Base-by-base conservation (phyloP, 2,888 invertebrate species). In the Philonicus albiceps region DNA sequence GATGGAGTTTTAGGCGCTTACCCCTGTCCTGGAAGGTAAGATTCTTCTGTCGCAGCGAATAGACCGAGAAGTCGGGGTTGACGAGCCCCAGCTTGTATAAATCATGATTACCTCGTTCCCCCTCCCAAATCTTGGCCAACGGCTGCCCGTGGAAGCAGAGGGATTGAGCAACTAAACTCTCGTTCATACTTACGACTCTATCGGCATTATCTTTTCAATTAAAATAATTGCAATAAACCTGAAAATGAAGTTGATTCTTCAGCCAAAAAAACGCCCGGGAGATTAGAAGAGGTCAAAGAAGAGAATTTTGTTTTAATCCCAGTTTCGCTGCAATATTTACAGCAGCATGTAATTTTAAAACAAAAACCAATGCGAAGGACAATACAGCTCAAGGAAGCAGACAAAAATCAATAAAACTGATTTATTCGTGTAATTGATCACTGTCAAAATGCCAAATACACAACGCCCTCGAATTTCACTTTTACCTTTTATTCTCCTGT, bases 141-240 rank as follows among this genome's bases (percentile, higher is more conserved):
- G 97, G 97, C 90, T 96, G 96, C 2, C 97, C 97, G 93, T 97
- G 97, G 91, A 96, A 97, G 93, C 96, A 96, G 89, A 97, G 93
- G 88, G 96, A 94, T 90, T 95, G 95, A 90, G 95, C 93, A 91
- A 97, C 90, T 81, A 91, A 90, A 43, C 90, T 91, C 16, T 90
- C 87, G 87, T 92, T 91, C 90, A 92, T 89, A 88, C 85, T 89
- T 87, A 5, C 86, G 8, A 16, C 74, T 74, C 7, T 19, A 34
- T 7, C 19, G 19, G 74, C 74, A 74, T 74, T 16, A 74, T 31
- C 16, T 7, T n/a, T 31, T 74, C 16, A 49, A 19, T n/a, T 11
- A 64, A 27, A 64, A 22, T 19, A 53, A 53, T 53, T 19, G 19
- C 7, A 53, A 53, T 53, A 53, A 53, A 5, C 11, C 64, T 64